Conservation (phyloP, 2,888 invertebrate genomes). For the Pterostichus madidus region DNA sequence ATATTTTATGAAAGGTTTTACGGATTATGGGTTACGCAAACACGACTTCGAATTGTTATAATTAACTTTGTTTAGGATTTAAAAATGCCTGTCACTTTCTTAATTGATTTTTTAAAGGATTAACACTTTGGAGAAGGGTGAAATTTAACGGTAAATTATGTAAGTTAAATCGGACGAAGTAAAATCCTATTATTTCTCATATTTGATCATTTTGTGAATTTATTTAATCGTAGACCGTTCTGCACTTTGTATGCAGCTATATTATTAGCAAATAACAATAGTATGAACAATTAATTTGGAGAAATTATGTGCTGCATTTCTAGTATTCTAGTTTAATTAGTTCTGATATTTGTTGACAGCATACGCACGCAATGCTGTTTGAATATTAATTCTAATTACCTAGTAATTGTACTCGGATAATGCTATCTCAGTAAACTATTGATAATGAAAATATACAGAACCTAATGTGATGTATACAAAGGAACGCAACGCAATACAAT, state of each 20-base stretch:
- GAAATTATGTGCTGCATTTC: background rate
- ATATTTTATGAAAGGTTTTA: constrained; percentile 45
- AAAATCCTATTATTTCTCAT: background rate
- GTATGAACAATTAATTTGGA: background rate
- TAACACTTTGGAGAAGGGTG: background rate
- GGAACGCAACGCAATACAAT: no score
- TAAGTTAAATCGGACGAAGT: background rate
- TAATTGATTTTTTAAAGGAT: constrained; percentile 14
- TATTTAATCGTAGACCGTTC: background rate
- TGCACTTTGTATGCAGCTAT: background rate
- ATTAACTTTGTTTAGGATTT: constrained; percentile 38
- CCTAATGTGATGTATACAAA: no score
- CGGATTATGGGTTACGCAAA: constrained; percentile 11
- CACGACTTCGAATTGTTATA: constrained; percentile 30
- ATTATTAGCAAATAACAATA: background rate
- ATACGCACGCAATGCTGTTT: background rate
- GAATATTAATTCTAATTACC: background rate
- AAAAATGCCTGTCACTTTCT: constrained; percentile 15
- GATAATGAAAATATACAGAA: no score
- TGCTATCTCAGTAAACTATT: no score
- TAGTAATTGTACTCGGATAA: background rate
- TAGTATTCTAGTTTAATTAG: background rate
- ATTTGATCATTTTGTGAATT: background rate
- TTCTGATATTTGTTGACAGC: constrained; percentile 7
- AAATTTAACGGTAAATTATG: no score